phyloP scores from a whole-genome alignment of 2,797 vertebrate genomes.

The Brotogeris chrysoptera region DNA sequence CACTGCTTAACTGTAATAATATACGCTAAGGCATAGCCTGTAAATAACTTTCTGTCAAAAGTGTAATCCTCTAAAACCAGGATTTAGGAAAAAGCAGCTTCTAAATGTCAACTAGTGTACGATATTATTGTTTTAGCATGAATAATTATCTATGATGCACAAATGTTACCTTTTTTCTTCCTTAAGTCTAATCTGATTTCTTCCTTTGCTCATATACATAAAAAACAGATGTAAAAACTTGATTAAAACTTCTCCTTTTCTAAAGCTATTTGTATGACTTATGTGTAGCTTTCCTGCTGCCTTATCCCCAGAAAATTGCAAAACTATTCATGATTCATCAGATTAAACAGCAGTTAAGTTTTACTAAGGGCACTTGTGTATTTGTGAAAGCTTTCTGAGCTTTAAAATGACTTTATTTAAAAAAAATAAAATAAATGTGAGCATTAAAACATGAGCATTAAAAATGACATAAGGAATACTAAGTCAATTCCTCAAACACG shows the following conservation, averaged over 20 bases:
- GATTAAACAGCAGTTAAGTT: not conserved
- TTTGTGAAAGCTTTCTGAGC: not conserved
- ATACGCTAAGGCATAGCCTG: not conserved
- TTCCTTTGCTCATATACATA: not conserved
- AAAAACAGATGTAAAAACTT: not conserved
- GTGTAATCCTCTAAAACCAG: not conserved
- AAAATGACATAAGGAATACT: not conserved
- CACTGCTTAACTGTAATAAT: not conserved
- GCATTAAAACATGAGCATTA: no score
- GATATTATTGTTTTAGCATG: not conserved
- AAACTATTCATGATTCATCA: not conserved
- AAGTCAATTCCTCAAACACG: not conserved
- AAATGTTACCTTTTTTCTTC: fast-evolving
- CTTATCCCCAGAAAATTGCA: not conserved
- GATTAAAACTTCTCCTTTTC: not conserved
- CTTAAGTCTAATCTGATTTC: not conserved
- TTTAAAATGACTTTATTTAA: not conserved
- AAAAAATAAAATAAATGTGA: no score
- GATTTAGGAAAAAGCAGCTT: not conserved
- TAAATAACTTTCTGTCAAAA: not conserved
- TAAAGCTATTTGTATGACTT: not conserved
- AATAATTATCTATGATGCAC: not conserved
- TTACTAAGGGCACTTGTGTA: not conserved
- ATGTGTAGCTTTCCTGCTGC: not conserved
- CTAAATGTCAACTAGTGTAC: not conserved